Evolutionary conservation across 2,888 invertebrate genomes (phyloP).

Genomic region (Lithophane semibrunnea): DNA sequence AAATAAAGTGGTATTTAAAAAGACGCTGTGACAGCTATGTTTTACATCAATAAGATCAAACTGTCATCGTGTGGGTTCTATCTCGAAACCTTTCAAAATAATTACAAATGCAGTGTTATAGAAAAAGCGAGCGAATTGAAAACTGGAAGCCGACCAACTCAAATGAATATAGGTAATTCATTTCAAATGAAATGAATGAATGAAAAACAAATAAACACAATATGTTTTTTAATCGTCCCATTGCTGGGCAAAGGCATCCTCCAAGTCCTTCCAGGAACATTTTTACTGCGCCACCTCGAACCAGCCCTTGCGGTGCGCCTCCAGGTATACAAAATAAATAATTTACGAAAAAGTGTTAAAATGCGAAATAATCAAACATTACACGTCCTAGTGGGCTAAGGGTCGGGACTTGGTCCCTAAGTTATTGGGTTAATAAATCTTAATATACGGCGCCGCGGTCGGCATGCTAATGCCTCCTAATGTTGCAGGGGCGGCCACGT

Average conservation of each 20-base stretch:
- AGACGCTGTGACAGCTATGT: too few relatives aligned
- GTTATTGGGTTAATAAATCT: slow-evolving; percentile 77
- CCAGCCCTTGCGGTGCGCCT: too few relatives aligned
- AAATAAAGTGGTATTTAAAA: too few relatives aligned
- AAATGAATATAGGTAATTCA: not conserved
- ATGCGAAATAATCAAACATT: slow-evolving; percentile 58
- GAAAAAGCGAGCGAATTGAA: not conserved
- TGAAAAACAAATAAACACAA: too few relatives aligned
- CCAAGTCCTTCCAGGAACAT: too few relatives aligned
- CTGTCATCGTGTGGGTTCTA: not conserved
- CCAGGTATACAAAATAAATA: slow-evolving; percentile 2
- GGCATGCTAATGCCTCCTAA: slow-evolving; percentile 74
- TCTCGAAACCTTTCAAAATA: not conserved
- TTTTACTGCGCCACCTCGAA: too few relatives aligned
- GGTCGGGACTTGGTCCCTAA: slow-evolving; percentile 65
- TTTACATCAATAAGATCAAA: not conserved
- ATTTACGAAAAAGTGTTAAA: slow-evolving; percentile 33
- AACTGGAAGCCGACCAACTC: not conserved
- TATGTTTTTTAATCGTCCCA: too few relatives aligned
- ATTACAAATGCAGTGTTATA: too few relatives aligned
- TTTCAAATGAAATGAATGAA: too few relatives aligned
- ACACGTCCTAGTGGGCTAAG: slow-evolving; percentile 57
- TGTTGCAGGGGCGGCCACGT: slow-evolving; percentile 69
- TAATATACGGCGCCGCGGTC: slow-evolving; percentile 69
- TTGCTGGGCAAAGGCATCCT: too few relatives aligned